Evolutionary conservation across 2,888 invertebrate species (phyloP).

Genomic region (Drosophila limbata): DNA sequence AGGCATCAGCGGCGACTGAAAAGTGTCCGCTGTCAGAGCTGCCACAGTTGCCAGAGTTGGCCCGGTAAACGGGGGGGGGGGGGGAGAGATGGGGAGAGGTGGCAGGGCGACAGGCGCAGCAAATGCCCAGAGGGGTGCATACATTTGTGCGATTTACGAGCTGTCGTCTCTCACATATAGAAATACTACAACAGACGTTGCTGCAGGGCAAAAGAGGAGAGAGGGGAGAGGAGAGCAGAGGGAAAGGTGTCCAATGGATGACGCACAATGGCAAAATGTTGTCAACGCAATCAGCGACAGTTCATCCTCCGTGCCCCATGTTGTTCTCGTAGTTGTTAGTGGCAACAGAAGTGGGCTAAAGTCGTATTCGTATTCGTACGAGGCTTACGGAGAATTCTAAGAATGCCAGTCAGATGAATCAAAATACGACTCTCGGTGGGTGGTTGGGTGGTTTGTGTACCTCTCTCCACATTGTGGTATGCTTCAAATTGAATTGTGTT

Average conservation of each 20-base stretch:
- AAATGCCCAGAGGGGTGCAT: conserved; percentile 72
- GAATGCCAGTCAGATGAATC: conserved; percentile 33
- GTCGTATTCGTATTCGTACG: conserved; percentile 3
- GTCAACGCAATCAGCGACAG: conserved; percentile 79
- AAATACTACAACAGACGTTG: conserved; percentile 20
- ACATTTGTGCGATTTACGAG: conserved; percentile 80
- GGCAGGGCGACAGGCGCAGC: conserved; percentile 36
- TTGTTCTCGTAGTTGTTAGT: conserved; percentile 63
- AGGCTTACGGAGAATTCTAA: conserved; percentile 27
- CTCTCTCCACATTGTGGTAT: conserved; percentile 43
- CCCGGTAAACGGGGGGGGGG: conserved; percentile 29
- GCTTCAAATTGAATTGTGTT: conserved; percentile 77
- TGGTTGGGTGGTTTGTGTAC: conserved; percentile 10
- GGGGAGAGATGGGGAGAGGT: neutral
- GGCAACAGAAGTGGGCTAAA: conserved; percentile 61
- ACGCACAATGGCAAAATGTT: conserved; percentile 77
- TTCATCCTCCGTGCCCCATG: conserved; percentile 29
- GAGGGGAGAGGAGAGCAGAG: neutral
- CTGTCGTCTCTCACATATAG: conserved; percentile 62
- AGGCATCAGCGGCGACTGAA: conserved; percentile 69
- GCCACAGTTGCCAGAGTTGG: conserved; percentile 26
- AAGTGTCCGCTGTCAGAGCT: conserved; percentile 62
- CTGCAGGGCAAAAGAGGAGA: neutral
- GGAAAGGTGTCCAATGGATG: conserved; percentile 39
- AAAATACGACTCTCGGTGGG: conserved; percentile 16